A percentile compares a stretch with the other conserved stretches of the same genome.
Evolutionary conservation across 2,888 invertebrate species (phyloP).

Genomic region (Dione vanillae): DNA sequence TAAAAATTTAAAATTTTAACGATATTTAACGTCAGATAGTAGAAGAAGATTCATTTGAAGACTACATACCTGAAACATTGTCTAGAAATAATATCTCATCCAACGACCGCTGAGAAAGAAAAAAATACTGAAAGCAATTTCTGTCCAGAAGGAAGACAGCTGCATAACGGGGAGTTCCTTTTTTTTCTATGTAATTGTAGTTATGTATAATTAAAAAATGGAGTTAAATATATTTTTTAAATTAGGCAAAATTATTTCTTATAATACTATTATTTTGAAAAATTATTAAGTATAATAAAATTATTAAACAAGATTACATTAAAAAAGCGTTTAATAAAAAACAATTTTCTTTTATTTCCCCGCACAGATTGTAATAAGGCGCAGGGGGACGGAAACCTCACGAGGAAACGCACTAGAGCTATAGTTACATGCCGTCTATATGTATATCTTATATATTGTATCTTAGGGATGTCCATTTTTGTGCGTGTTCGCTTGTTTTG

Average conservation of each 20-base stretch:
- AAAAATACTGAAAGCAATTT: constrained; percentile 98
- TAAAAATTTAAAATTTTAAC: not conserved
- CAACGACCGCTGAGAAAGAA: constrained; percentile 92
- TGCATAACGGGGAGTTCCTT: constrained; percentile 70
- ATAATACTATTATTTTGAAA: no score
- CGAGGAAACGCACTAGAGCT: constrained; percentile 64
- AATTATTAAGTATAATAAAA: no score
- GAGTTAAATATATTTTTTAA: no score
- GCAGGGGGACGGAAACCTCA: constrained; percentile 74
- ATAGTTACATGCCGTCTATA: constrained; percentile 62
- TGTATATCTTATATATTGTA: constrained; percentile 71
- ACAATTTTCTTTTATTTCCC: no score
- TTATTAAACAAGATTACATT: no score
- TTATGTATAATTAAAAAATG: no score
- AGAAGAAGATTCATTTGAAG: constrained; percentile 81
- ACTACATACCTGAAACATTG: constrained; percentile 80
- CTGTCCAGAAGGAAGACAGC: constrained; percentile 91
- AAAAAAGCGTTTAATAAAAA: no score
- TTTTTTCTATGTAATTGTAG: not conserved
- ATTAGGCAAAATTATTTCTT: no score
- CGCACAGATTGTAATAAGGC: constrained; percentile 71
- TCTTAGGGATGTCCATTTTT: constrained; percentile 74
- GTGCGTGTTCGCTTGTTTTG: constrained; percentile 27
- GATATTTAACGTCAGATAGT: constrained; percentile 66
- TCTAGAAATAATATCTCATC: constrained; percentile 76